Evolutionary conservation across 2,113 vertebrate genomes (phyloP).

Genomic region (Morone chrysops): DNA sequence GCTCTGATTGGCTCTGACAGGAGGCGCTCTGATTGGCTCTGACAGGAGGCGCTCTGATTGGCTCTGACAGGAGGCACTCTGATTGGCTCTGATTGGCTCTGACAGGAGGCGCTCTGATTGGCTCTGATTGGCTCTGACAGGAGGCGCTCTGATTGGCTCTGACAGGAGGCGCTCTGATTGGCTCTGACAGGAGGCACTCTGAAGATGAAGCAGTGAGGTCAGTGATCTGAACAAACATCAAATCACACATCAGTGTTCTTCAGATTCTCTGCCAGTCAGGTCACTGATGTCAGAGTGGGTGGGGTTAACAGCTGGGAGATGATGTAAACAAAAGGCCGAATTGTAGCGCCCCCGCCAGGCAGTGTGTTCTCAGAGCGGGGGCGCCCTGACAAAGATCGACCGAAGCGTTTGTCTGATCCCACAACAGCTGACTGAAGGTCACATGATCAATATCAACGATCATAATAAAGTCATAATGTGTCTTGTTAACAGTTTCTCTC

Average conservation of each 20-base stretch:
- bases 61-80: too few relatives aligned
- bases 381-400: constrained; percentile 80
- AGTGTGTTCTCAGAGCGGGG: constrained; percentile 73
- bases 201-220: not conserved
- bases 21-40: too few relatives aligned
- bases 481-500: too few relatives aligned
- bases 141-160: too few relatives aligned
- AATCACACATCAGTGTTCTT: not conserved
- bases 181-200: not conserved
- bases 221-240: not conserved
- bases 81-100: too few relatives aligned
- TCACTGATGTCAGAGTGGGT: not conserved
- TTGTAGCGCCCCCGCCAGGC: constrained; percentile 77
- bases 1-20: too few relatives aligned
- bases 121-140: too few relatives aligned
- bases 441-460: not conserved
- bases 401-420: constrained; percentile 85
- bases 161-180: not conserved
- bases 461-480: too few relatives aligned
- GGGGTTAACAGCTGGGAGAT: constrained; percentile 59
- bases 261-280: too few relatives aligned
- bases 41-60: too few relatives aligned
- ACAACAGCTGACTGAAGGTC: not conserved
- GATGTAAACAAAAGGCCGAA: constrained; percentile 89
- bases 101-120: too few relatives aligned